These are phyloP conservation scores for Lithobates sylvaticus DNA, from an alignment of 2,797 vertebrate species.

Conservation along the genomic window DNA sequence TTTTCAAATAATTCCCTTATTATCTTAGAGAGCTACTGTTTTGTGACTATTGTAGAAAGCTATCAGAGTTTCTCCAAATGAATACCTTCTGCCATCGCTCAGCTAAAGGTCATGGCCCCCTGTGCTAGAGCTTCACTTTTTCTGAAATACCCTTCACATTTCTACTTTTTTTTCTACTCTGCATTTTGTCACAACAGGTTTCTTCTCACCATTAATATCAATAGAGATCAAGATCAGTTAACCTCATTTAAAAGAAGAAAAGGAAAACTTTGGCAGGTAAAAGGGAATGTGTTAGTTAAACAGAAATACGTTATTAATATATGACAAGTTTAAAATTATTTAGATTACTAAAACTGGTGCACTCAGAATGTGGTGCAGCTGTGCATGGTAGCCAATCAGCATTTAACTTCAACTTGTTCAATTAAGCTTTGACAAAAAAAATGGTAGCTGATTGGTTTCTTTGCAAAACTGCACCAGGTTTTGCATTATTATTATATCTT, in stretches of 20 bases:
- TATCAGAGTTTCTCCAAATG: constrained; percentile 16
- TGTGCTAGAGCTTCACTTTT: constrained; percentile 1
- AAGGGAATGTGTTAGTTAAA: background rate
- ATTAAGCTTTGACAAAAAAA: too few relatives aligned
- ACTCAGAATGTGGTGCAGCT: too few relatives aligned
- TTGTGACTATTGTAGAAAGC: constrained; percentile 28
- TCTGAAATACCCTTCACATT: constrained; percentile 1
- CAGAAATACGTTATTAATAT: background rate
- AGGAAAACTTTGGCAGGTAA: background rate
- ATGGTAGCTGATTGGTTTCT: too few relatives aligned
- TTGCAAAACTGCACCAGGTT: too few relatives aligned
- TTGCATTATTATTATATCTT: background rate
- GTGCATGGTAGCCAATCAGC: too few relatives aligned
- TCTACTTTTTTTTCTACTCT: constrained; percentile 6
- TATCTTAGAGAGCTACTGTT: constrained; percentile 12
- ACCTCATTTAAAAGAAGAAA: constrained; percentile 1
- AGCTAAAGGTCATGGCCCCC: constrained; percentile 21
- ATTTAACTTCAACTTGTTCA: too few relatives aligned
- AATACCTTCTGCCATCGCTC: constrained; percentile 14
- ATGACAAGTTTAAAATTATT: background rate
- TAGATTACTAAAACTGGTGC: too few relatives aligned
- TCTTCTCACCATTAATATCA: background rate
- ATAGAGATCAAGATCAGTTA: constrained; percentile 7
- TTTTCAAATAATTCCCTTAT: constrained; percentile 14
- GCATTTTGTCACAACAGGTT: constrained; percentile 2